Conservation (phyloP, 1,140 invertebrate species). For the Idris sp. region DNA sequence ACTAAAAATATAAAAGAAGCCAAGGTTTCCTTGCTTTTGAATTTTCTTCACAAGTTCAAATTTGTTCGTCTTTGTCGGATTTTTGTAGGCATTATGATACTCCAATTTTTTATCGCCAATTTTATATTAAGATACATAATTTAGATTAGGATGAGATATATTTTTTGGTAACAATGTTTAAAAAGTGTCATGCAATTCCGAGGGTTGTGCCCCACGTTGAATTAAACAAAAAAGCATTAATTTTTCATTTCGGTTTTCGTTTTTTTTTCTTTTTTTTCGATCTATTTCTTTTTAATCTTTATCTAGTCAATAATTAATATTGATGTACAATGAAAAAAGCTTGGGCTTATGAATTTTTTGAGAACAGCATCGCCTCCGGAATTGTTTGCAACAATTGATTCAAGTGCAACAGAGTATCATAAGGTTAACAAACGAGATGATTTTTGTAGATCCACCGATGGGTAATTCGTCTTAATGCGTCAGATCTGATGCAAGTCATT, state of each 20-base stretch:
- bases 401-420: constrained; percentile 39
- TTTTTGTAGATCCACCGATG: too few species aligned
- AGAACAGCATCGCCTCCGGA: too few species aligned
- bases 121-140: constrained; percentile 49
- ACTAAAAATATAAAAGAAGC: not conserved
- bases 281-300: constrained; percentile 2
- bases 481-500: too few species aligned
- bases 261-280: not conserved
- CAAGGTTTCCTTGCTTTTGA: constrained; percentile 1
- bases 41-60: constrained; percentile 8
- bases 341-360: too few species aligned
- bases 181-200: too few species aligned
- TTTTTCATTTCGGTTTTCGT: not conserved
- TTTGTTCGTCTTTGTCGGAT: constrained; percentile 45
- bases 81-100: constrained; percentile 53
- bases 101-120: constrained; percentile 50
- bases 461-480: constrained; percentile 17
- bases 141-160: constrained; percentile 52
- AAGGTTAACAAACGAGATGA: constrained; percentile 39
- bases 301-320: too few species aligned
- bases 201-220: not conserved
- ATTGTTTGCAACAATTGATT: constrained; percentile 28
- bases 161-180: constrained; percentile 49
- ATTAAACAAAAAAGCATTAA: not conserved
- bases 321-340: too few species aligned